Conservation (phyloP, 2,797 vertebrate genomes). For the Tapirus indicus region DNA sequence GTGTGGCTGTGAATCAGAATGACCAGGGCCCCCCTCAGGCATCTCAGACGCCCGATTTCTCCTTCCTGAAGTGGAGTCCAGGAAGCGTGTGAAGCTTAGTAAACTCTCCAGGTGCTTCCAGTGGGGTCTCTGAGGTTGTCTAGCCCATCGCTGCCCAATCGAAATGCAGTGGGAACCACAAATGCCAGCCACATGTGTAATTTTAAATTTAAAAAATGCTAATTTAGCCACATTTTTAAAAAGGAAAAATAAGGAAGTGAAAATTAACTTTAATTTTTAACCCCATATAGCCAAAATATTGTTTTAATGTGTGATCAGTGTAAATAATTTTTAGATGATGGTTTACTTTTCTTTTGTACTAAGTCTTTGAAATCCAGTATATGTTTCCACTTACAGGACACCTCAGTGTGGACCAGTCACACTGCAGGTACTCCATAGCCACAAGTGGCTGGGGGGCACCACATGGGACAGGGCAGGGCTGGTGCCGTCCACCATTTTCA, state of each 20-base stretch:
- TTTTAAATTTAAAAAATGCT: not conserved
- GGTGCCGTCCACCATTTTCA: not conserved
- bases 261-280: conserved; percentile 38
- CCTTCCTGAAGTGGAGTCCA: not conserved
- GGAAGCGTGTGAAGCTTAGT: accelerated
- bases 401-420: not conserved
- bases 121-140: not conserved
- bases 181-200: not conserved
- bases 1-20: not conserved
- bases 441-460: not conserved
- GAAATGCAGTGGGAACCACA: not conserved
- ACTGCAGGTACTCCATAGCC: not conserved
- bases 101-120: not conserved
- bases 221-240: not conserved
- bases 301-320: not conserved
- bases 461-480: not conserved
- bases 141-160: not conserved
- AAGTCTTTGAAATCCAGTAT: not conserved
- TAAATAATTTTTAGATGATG: not conserved
- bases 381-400: not conserved
- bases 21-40: not conserved
- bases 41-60: accelerated
- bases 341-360: not conserved
- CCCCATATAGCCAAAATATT: not conserved
- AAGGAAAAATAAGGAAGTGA: not conserved